phyloP scores from a whole-genome alignment of 1,140 invertebrate species.

The Diorhabda sublineata region DNA sequence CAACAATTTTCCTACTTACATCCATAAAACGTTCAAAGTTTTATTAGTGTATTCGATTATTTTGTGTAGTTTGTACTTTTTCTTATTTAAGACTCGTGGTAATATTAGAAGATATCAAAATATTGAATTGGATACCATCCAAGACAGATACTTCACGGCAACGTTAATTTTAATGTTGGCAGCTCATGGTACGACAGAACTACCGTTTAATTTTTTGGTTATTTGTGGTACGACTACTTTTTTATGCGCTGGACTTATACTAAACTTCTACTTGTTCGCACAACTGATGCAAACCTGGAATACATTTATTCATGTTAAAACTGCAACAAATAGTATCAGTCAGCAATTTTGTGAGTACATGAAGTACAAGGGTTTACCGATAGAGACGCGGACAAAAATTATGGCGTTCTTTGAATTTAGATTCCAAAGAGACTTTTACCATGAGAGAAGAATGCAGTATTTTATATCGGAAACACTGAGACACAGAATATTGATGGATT shows the following conservation, averaged over 20 bases:
- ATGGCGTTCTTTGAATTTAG: conserved; percentile 34
- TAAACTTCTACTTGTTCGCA: neutral
- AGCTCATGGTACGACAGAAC: neutral
- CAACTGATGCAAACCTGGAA: conserved; percentile 14
- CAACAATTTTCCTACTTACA: conserved; percentile 12
- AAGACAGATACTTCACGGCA: neutral
- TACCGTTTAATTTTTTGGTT: too few relatives aligned
- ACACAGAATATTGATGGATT: neutral
- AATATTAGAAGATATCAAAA: neutral
- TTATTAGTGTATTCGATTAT: conserved; percentile 3
- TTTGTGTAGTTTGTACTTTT: neutral
- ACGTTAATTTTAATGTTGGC: conserved; percentile 5
- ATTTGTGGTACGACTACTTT: too few relatives aligned
- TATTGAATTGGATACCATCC: neutral
- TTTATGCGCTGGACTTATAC: too few relatives aligned
- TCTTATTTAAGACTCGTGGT: neutral
- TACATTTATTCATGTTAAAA: conserved; percentile 5
- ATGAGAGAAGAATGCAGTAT: conserved; percentile 26
- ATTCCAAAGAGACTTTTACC: conserved; percentile 36
- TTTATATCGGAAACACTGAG: conserved; percentile 26
- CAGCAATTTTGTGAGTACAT: conserved; percentile 31
- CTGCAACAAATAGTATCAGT: neutral
- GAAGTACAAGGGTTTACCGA: conserved; percentile 29
- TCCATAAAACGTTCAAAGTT: conserved; percentile 6
- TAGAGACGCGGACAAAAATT: conserved; percentile 24